A percentile compares a stretch with the other conserved stretches of the same genome.
phyloP scores from a whole-genome alignment of 1,140 invertebrate species.

The Wiebesia pumilae region DNA sequence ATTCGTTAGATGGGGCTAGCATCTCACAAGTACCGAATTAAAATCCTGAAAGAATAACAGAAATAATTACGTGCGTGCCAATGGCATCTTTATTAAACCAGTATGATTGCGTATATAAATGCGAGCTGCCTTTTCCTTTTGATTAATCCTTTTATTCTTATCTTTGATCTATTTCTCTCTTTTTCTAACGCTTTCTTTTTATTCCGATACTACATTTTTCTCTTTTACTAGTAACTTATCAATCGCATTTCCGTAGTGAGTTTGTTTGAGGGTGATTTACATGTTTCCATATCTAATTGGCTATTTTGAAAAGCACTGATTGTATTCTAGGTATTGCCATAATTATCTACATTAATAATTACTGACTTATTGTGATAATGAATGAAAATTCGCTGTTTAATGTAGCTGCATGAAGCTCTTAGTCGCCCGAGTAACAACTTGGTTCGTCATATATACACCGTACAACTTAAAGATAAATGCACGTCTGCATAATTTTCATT shows the following conservation, averaged over 20 bases:
- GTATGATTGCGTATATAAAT: neutral
- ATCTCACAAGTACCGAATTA: neutral
- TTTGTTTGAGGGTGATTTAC: neutral
- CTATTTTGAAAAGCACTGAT: neutral
- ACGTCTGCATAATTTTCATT: too few relatives aligned
- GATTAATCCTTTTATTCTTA: neutral
- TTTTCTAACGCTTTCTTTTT: too few relatives aligned
- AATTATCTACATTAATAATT: conserved; percentile 6
- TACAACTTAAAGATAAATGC: too few relatives aligned
- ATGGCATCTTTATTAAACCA: neutral
- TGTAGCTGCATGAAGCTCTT: neutral
- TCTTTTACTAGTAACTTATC: neutral
- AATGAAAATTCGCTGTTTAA: neutral
- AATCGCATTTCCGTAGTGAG: neutral
- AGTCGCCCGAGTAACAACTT: too few relatives aligned
- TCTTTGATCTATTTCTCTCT: neutral
- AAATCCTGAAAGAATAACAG: neutral
- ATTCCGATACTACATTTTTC: too few relatives aligned
- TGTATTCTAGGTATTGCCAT: neutral
- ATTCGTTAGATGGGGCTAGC: neutral
- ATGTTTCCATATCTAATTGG: neutral
- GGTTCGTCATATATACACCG: too few relatives aligned
- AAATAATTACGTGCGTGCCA: neutral
- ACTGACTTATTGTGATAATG: neutral
- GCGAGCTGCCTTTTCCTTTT: neutral